Evolutionary conservation across 2,797 vertebrate genomes (phyloP).

Genomic region (Gymnoscopelus microlampas): DNA sequence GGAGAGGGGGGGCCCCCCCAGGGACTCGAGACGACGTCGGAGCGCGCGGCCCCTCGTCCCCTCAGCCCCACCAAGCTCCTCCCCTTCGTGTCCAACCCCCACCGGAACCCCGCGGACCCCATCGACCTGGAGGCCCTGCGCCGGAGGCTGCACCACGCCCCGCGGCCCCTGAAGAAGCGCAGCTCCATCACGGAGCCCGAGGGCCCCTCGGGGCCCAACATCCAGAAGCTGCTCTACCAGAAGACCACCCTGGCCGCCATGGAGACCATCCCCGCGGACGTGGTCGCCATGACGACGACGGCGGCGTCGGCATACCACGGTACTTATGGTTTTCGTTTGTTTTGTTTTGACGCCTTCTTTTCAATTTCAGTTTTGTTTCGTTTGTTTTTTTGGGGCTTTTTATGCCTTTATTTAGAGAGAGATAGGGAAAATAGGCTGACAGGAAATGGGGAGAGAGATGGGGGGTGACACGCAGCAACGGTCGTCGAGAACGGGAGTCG

Average conservation of each 20-base stretch:
- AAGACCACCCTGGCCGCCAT: constrained; percentile 95
- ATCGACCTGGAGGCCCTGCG: constrained; percentile 89
- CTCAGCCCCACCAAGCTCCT: constrained; percentile 96
- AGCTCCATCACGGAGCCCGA: constrained; percentile 96
- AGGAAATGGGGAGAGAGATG: no score
- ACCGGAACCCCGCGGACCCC: constrained; percentile 87
- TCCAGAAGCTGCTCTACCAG: constrained; percentile 96
- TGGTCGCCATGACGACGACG: constrained; percentile 25
- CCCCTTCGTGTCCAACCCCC: constrained; percentile 87
- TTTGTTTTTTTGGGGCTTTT: no score
- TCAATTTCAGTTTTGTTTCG: no score
- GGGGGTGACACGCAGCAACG: no score
- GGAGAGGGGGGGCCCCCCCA: constrained; percentile 12
- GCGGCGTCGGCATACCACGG: no score
- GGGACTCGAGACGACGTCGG: constrained; percentile 5
- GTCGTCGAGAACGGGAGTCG: no score
- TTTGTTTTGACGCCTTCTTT: no score
- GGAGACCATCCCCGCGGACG: constrained; percentile 83
- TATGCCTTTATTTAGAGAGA: no score
- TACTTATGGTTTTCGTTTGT: no score
- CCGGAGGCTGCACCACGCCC: constrained; percentile 90
- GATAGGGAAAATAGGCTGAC: no score
- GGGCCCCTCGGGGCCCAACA: constrained; percentile 90
- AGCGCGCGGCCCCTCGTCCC: constrained; percentile 82
- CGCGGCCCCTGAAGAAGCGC: constrained; percentile 93